phyloP scores from a whole-genome alignment of 2,888 invertebrate species.

The Helleia helle region DNA sequence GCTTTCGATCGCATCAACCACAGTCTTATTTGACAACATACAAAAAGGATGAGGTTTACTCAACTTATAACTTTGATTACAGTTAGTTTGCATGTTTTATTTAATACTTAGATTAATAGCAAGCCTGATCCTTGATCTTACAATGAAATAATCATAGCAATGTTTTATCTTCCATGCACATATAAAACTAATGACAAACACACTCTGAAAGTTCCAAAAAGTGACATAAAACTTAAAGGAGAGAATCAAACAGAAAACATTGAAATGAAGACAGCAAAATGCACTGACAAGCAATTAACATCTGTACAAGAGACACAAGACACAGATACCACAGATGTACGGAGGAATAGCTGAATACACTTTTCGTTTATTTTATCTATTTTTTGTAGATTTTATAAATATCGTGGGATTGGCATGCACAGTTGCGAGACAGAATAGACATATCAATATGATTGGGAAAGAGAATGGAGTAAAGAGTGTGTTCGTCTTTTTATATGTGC shows the following conservation, averaged over 20 bases:
- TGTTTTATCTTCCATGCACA: slow-evolving; percentile 69
- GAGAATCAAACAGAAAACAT: slow-evolving; percentile 30
- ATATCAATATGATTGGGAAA: slow-evolving; percentile 19
- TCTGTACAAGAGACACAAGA: slow-evolving; percentile 34
- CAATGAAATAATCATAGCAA: slow-evolving; percentile 35
- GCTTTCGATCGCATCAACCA: slow-evolving; percentile 38
- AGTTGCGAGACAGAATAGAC: slow-evolving; percentile 28
- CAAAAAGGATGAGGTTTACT: slow-evolving; percentile 21
- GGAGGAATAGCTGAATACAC: slow-evolving; percentile 32
- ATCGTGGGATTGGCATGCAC: slow-evolving; percentile 64
- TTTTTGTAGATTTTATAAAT: slow-evolving; percentile 52
- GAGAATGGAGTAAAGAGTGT: slow-evolving; percentile 59
- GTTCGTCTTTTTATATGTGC: slow-evolving; percentile 73
- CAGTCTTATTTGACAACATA: slow-evolving; percentile 42
- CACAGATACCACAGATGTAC: slow-evolving; percentile 20
- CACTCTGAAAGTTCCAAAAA: slow-evolving; percentile 49
- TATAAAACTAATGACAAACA: slow-evolving; percentile 71
- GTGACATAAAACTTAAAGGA: slow-evolving; percentile 25
- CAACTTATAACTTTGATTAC: background rate
- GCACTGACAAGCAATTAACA: slow-evolving; percentile 28
- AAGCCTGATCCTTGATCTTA: slow-evolving; percentile 38
- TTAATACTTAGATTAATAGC: slow-evolving; percentile 17
- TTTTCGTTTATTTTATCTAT: slow-evolving; percentile 33
- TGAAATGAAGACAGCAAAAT: slow-evolving; percentile 31
- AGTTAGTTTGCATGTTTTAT: slow-evolving; percentile 3